These are phyloP conservation scores for Polietes domitor DNA, from an alignment of 2,888 invertebrate species.

Conservation along the genomic window DNA sequence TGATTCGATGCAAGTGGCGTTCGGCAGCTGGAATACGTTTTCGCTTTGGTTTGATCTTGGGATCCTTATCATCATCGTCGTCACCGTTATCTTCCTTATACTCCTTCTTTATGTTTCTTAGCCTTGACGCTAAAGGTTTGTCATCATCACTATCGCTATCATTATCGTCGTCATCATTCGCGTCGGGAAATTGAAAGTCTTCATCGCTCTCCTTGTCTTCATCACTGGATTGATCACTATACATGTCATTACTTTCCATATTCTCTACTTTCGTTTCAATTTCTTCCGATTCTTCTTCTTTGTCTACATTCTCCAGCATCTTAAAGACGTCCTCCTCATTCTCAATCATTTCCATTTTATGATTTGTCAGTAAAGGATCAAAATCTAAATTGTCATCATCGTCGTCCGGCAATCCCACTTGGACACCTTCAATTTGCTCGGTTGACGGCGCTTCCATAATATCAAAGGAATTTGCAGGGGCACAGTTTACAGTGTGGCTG, in stretches of 20 bases:
- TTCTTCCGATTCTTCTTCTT: conserved; percentile 74
- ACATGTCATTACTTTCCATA: conserved; percentile 26
- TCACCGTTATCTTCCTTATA: conserved; percentile 68
- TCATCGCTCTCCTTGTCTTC: conserved; percentile 71
- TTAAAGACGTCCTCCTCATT: conserved; percentile 78
- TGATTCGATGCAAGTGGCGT: conserved; percentile 75
- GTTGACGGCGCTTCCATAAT: conserved; percentile 71
- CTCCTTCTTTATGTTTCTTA: conserved; percentile 64
- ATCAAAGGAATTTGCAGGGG: conserved; percentile 71
- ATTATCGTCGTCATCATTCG: conserved; percentile 61
- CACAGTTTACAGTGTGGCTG: conserved; percentile 64
- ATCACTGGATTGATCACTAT: conserved; percentile 74
- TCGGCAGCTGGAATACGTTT: conserved; percentile 73
- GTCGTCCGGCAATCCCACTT: conserved; percentile 69
- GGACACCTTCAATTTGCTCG: conserved; percentile 56
- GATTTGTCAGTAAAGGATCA: conserved; percentile 74
- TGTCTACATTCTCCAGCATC: conserved; percentile 77
- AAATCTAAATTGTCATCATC: conserved; percentile 76
- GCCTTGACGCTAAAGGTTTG: conserved; percentile 74
- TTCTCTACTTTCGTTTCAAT: conserved; percentile 45
- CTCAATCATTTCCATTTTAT: conserved; percentile 76
- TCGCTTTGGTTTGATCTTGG: conserved; percentile 71
- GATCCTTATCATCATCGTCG: conserved; percentile 60
- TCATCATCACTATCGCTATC: conserved; percentile 75
- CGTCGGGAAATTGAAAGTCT: conserved; percentile 70